Evolutionary conservation across 2,113 vertebrate genomes (phyloP), one percentile per base, ranked within the genome.

Genomic region (Eurypyga helias): DNA sequence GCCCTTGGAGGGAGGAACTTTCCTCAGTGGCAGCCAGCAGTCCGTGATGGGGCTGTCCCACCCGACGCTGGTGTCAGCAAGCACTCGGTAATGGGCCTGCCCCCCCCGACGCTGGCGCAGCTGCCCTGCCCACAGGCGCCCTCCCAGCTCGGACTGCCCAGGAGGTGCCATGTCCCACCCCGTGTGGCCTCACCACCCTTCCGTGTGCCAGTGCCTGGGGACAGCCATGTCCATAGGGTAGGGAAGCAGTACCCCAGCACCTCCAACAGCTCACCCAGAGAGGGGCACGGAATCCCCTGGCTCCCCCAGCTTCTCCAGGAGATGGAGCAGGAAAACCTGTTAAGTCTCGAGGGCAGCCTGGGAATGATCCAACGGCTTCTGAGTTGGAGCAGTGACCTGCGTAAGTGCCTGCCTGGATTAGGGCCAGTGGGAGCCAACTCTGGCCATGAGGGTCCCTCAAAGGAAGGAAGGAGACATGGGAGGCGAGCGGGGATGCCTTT

Each of bases 361-460:
- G 85, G 65, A 94, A 78, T 1, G 18, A 95, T 93, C 82, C 92
- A 85, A 73, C 3, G 1, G 71, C 82, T 93, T 94, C 89, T 2
- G 2, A 92, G 75, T 64, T 46, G 52, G 48, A 97, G 85, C 78
- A 90, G 82, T 93, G 92, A 94, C 84, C 88, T 90, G 70, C 1
- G 0, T 94, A 96, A 97, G 96, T 94, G 95, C 85, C 94, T 91
- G 70, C 14, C 78, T 94, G 96, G 95, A 93, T 90, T 9, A 0
- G 52, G 78, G 94, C 96, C 93, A 95, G 78, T 2, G 0, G 66
- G 78, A 97, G 90, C 78, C 87, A 95, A 75, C 81, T 78, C 69
- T 94, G 92, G 25, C 90, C 81, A 76, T 38, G 87, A 91, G 75
- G 52, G 72, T 97, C 34, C 84, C 86, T 93, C 10, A 2, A 38